phyloP scores from a whole-genome alignment of 1,140 invertebrate genomes.

The Periplaneta americana region DNA sequence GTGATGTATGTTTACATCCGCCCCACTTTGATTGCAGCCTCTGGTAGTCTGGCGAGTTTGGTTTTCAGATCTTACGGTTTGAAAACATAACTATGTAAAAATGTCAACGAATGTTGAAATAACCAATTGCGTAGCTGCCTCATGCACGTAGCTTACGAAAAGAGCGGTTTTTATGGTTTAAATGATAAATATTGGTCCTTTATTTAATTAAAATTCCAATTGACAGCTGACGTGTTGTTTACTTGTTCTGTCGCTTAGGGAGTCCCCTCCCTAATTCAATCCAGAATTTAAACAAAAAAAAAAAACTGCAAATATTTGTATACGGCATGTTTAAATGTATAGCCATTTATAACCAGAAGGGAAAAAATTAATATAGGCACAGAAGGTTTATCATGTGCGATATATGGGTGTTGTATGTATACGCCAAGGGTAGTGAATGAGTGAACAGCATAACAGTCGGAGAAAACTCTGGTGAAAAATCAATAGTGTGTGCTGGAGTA shows the following conservation, averaged over 20 bases:
- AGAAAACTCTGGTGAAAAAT: not conserved
- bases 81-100: too few relatives aligned
- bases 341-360: not conserved
- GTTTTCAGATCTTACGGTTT: too few relatives aligned
- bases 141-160: not conserved
- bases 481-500: not conserved
- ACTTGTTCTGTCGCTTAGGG: not conserved
- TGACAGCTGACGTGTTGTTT: not conserved
- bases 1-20: too few relatives aligned
- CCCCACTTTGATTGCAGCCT: too few relatives aligned
- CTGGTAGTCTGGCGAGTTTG: too few relatives aligned
- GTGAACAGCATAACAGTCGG: not conserved
- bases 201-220: not conserved
- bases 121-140: not conserved
- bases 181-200: not conserved
- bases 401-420: not conserved
- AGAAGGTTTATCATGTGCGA: not conserved
- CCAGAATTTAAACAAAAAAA: not conserved
- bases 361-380: not conserved
- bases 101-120: not conserved
- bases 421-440: not conserved
- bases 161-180: not conserved
- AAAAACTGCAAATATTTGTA: not conserved
- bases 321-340: not conserved
- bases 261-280: not conserved